A percentile compares a stretch with the other conserved stretches of the same genome.
Evolutionary conservation across 2,113 vertebrate genomes (phyloP).

Genomic region (Pelodiscus sinensis): DNA sequence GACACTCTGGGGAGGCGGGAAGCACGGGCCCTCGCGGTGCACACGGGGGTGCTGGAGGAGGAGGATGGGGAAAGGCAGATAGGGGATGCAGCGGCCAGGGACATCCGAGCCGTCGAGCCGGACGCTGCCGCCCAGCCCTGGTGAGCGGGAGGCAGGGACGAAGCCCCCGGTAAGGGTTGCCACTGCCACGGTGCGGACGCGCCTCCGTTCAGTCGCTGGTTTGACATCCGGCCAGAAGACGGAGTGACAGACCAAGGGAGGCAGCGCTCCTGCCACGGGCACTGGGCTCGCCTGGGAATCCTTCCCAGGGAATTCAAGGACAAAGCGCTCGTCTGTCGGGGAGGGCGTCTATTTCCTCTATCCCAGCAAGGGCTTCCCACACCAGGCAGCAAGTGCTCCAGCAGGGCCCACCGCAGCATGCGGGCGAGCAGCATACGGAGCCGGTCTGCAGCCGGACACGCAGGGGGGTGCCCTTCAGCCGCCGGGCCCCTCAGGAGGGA

Average conservation of each 20-base stretch:
- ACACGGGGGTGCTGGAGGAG: background rate
- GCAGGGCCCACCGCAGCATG: background rate
- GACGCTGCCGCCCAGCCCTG: background rate
- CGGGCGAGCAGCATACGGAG: background rate
- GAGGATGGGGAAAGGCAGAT: background rate
- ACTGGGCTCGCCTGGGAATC: background rate
- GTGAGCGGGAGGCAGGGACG: too few species aligned
- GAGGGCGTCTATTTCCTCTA: background rate
- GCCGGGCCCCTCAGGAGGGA: background rate
- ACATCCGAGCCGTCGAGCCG: background rate
- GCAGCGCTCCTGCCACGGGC: background rate
- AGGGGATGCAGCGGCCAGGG: fast-evolving
- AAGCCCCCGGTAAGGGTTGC: background rate
- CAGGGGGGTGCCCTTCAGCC: background rate
- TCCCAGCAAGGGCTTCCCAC: background rate
- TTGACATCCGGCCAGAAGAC: too few species aligned
- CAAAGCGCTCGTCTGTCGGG: background rate
- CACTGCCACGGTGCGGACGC: background rate
- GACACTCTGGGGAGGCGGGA: background rate
- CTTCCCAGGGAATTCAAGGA: background rate
- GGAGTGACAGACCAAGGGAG: too few species aligned
- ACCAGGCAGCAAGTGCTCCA: background rate
- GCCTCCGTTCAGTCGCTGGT: background rate
- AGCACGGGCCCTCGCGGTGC: too few species aligned
- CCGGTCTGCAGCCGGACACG: background rate